Evolutionary conservation across 2,888 invertebrate species (phyloP), one percentile per base, ranked within the genome.

Genomic region (Brachypalpus laphriformis): DNA sequence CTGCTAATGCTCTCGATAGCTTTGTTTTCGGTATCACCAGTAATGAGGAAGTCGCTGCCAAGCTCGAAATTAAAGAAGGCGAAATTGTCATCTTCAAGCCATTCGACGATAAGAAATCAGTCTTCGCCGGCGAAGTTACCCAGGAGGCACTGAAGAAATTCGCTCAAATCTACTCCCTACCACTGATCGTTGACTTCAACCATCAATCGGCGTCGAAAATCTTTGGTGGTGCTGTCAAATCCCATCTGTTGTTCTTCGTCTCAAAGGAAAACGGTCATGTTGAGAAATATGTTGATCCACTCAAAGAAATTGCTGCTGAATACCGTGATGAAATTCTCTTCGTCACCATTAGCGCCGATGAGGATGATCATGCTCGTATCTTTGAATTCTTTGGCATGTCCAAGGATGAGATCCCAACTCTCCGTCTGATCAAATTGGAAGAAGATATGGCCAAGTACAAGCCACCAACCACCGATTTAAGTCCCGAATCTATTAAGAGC

Each of bases 341-440:
- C 90, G 99, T 99, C 31, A 97, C 97, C 89, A 98, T 99, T 91
- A 96, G 99, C 92, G 95, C 97, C 59, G 98, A 97, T 90, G 97
- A 98, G 91, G 97, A 97, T 90, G 99, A 99, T 91, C 99, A 99
- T 93, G 96, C 96, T 89, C 94, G 99, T 90, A 99, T 99, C 92
- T 94, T 99, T 91, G 99, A 99, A 93, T 99, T 99, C 97, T 99
- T 99, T 93, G 99, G 99, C 89, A 96, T 99, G 95, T 97, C 96
- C 93, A 96, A 97, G 92, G 96, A 97, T n/a, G 98, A 98, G 91
- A 95, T 96, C 11, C 98, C 98, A 7, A 95, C 96, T 1, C 96
- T 98, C 90, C 95, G 99, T 88, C 94, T 99, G 87, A 99, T 99
- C 92, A 96, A 96, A 87, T 93, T 99, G 87, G 98, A 98, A 92